Conservation (phyloP, 2,113 vertebrate species). For the Syngnathoides biaculeatus region DNA sequence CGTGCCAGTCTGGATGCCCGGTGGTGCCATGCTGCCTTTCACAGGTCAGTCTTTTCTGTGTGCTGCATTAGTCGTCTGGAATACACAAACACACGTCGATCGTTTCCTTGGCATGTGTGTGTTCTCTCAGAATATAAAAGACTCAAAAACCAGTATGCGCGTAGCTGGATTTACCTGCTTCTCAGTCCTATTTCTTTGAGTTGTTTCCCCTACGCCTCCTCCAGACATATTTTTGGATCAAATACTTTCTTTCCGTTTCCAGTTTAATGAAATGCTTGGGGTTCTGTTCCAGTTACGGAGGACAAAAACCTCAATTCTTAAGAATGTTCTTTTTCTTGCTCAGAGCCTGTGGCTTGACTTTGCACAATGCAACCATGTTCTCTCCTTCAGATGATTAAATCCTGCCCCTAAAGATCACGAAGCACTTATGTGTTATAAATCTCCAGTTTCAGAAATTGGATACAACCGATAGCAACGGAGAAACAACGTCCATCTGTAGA, state of each 20-base stretch:
- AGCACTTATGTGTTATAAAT: constrained; percentile 6
- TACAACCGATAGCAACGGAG: constrained; percentile 7
- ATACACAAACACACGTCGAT: no score
- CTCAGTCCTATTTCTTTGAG: not conserved
- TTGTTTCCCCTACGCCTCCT: not conserved
- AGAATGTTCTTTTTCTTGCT: constrained; percentile 28
- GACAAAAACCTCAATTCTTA: constrained; percentile 31
- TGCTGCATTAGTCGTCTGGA: no score
- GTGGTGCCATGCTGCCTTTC: no score
- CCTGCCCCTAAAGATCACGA: constrained; percentile 26
- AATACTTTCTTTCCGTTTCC: constrained; percentile 9
- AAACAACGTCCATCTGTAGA: not conserved
- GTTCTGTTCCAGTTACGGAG: constrained; percentile 41
- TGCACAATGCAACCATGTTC: constrained; percentile 29
- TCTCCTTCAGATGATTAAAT: constrained; percentile 36
- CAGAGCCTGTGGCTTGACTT: constrained; percentile 18
- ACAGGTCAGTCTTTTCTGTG: no score
- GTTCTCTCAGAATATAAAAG: no score
- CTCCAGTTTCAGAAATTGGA: constrained; percentile 7
- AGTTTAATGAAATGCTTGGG: constrained; percentile 28
- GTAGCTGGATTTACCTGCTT: not conserved
- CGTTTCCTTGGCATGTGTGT: no score
- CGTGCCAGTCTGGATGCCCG: no score
- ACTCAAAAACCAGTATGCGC: no score
- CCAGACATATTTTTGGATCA: not conserved